Percentiles rank a stretch among this genome's conserved stretches.
These are phyloP conservation scores for Riptortus pedestris DNA, from an alignment of 1,140 invertebrate species.

Conservation along the genomic window DNA sequence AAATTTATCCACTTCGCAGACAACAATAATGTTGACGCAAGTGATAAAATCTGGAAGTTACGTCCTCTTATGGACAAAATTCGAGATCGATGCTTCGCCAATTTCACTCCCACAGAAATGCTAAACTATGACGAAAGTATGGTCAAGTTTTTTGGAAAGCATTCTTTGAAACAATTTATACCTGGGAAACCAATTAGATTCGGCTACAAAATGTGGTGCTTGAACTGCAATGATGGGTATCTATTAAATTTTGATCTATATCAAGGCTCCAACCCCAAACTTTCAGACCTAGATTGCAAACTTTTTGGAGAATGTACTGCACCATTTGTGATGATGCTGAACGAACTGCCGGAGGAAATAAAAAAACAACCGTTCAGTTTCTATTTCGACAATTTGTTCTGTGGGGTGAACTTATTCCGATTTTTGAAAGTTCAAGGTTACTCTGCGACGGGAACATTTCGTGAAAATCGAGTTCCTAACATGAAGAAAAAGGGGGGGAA, in stretches of 20 bases:
- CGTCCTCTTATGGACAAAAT: not conserved
- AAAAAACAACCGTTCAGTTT: not conserved
- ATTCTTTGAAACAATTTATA: not conserved
- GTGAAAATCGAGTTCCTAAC: not conserved
- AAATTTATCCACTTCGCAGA: not conserved
- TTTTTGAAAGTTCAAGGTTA: not conserved
- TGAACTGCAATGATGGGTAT: constrained; percentile 23
- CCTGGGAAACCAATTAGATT: constrained; percentile 19
- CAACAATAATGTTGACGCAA: not conserved
- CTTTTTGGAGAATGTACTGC: not conserved
- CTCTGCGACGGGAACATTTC: not conserved
- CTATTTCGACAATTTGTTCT: not conserved
- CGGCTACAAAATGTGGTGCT: constrained; percentile 27
- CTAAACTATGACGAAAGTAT: not conserved
- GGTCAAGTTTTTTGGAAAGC: not conserved
- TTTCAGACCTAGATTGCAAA: not conserved
- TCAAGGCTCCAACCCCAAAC: constrained; percentile 22
- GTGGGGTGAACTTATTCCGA: not conserved
- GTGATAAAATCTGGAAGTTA: not conserved
- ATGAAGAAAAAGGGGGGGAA: too few relatives aligned
- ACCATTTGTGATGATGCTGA: not conserved
- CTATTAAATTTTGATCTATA: constrained; percentile 26
- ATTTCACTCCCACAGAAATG: not conserved
- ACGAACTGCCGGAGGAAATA: not conserved
- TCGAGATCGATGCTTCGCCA: not conserved